Conservation (phyloP, 2,888 invertebrate genomes). For the Cantharis rustica region DNA sequence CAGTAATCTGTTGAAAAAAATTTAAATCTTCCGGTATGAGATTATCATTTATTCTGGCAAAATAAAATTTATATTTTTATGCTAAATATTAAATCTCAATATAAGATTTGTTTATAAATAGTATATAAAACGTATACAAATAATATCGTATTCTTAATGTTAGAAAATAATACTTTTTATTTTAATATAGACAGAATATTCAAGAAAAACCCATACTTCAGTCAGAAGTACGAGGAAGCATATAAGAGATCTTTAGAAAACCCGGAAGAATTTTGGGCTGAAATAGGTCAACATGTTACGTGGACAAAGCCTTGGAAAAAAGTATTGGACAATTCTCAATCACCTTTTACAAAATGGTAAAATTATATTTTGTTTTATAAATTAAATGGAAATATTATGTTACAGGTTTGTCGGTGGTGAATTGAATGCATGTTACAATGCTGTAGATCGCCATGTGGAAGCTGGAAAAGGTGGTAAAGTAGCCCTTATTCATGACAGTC, state of each 20-base stretch:
- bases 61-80: too few relatives aligned
- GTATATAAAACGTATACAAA: background rate
- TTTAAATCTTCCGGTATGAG: background rate
- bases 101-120: background rate
- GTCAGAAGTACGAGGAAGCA: constrained; percentile 65
- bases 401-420: constrained; percentile 87
- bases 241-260: constrained; percentile 72
- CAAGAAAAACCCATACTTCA: constrained; percentile 49
- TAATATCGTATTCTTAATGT: background rate
- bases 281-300: constrained; percentile 71
- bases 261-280: constrained; percentile 86
- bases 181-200: background rate
- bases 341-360: constrained; percentile 91
- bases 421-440: constrained; percentile 91
- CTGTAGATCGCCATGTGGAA: constrained; percentile 86
- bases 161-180: background rate
- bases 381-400: background rate
- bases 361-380: background rate
- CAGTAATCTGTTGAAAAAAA: background rate
- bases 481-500: constrained; percentile 90
- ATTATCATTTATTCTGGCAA: background rate
- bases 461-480: constrained; percentile 77
- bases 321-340: constrained; percentile 81
- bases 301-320: constrained; percentile 87
- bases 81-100: background rate